Conservation (phyloP, 2,113 vertebrate species). For the Atherinomorus stipes region DNA sequence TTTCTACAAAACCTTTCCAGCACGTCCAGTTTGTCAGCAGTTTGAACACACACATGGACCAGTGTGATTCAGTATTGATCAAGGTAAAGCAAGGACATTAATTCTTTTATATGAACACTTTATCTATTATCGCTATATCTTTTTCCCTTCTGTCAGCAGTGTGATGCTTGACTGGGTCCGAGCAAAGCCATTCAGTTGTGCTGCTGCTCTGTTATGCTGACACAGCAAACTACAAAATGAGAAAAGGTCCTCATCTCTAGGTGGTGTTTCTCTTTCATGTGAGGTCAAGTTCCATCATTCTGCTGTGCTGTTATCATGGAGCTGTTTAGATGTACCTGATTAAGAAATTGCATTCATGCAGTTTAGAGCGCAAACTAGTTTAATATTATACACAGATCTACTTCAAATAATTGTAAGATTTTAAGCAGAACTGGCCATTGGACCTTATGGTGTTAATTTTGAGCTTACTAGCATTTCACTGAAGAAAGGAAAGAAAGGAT, state of each 20-base stretch:
- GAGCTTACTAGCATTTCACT: background rate
- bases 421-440: background rate
- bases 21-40: conserved; percentile 2
- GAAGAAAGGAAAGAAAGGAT: conserved; percentile 15
- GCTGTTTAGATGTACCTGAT: conserved; percentile 14
- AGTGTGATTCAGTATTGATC: conserved; percentile 16
- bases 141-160: conserved; percentile 69
- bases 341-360: conserved; percentile 7
- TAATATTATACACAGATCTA: background rate
- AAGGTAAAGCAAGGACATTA: conserved; percentile 52
- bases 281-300: conserved; percentile 29
- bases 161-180: conserved; percentile 68
- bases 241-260: conserved; percentile 50
- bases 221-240: conserved; percentile 54
- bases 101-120: conserved; percentile 57
- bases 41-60: conserved; percentile 6
- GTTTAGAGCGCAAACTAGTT: background rate
- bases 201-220: conserved; percentile 62
- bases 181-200: conserved; percentile 57
- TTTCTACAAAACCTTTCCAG: background rate
- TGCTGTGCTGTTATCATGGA: background rate
- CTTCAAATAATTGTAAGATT: background rate
- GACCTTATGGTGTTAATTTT: background rate
- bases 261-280: conserved; percentile 33
- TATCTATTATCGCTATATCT: conserved; percentile 56